Conservation (phyloP, 2,113 vertebrate genomes). For the Salvelinus sp. region DNA sequence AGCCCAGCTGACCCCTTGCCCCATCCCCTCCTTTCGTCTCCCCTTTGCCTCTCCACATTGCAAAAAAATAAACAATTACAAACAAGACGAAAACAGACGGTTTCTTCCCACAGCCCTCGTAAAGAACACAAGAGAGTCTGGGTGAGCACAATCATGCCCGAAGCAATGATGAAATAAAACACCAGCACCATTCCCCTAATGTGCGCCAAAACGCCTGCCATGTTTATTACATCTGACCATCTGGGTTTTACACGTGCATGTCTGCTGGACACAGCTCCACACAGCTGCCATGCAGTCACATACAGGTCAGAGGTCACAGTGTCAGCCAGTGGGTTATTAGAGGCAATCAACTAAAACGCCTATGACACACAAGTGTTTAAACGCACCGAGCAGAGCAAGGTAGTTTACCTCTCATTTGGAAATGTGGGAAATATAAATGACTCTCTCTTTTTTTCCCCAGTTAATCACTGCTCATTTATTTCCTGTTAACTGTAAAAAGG, state of each 20-base stretch:
- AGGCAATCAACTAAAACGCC: constrained; percentile 30
- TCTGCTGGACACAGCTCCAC: constrained; percentile 52
- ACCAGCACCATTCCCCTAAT: constrained; percentile 53
- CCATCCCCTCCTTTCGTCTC: constrained; percentile 5
- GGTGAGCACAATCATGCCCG: constrained; percentile 53
- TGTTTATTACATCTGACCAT: constrained; percentile 72
- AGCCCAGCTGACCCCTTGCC: constrained; percentile 54
- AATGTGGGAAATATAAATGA: not conserved
- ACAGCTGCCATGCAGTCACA: constrained; percentile 25
- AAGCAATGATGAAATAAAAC: constrained; percentile 64
- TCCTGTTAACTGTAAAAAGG: constrained; percentile 23
- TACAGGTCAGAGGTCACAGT: constrained; percentile 48
- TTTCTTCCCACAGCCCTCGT: constrained; percentile 28
- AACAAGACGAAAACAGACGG: constrained; percentile 58
- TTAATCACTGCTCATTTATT: constrained; percentile 12
- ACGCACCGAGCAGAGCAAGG: constrained; percentile 4
- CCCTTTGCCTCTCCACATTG: constrained; percentile 9
- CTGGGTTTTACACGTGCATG: constrained; percentile 62
- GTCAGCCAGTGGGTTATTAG: constrained; percentile 45
- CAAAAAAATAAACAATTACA: constrained; percentile 43
- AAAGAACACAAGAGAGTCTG: constrained; percentile 57
- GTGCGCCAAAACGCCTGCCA: constrained; percentile 50
- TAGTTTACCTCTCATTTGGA: constrained; percentile 13
- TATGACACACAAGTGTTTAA: constrained; percentile 17
- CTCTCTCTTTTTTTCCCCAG: constrained; percentile 4